phyloP scores from a whole-genome alignment of 2,797 vertebrate genomes.

The Acrossocheilus fasciatus region DNA sequence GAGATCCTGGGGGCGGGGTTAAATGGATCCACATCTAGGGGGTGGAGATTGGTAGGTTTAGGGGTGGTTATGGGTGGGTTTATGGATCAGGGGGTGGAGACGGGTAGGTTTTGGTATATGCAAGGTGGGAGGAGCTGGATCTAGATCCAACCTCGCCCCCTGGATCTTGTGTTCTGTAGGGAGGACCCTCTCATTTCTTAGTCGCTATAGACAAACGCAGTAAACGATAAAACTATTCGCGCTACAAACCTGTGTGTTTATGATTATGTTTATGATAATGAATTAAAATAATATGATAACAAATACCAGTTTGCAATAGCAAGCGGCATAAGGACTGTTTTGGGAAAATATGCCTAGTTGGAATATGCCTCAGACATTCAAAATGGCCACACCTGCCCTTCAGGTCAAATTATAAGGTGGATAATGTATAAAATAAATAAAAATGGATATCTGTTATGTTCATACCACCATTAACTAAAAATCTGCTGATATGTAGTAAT shows the following conservation, averaged over 20 bases:
- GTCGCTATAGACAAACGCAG: no score
- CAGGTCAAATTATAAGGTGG: neutral
- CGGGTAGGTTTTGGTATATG: no score
- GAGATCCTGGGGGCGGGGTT: no score
- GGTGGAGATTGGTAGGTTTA: no score
- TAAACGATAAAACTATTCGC: neutral
- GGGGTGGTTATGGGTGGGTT: no score
- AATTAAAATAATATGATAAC: neutral
- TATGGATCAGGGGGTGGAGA: no score
- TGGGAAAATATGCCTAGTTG: neutral
- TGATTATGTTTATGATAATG: neutral
- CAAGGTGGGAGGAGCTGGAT: no score
- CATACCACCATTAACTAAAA: neutral
- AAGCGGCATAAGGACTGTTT: neutral
- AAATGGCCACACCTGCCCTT: neutral
- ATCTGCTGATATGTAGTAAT: neutral
- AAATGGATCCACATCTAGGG: no score
- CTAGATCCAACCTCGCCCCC: no score
- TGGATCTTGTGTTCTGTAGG: no score
- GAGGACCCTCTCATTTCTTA: no score
- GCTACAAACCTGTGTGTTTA: neutral
- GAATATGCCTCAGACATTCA: neutral
- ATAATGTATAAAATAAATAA: neutral
- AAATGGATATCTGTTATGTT: neutral
- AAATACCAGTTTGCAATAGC: no score